These are phyloP conservation scores for Trachelus stipa DNA, from an alignment of 2,888 invertebrate species.

Conservation along the genomic window DNA sequence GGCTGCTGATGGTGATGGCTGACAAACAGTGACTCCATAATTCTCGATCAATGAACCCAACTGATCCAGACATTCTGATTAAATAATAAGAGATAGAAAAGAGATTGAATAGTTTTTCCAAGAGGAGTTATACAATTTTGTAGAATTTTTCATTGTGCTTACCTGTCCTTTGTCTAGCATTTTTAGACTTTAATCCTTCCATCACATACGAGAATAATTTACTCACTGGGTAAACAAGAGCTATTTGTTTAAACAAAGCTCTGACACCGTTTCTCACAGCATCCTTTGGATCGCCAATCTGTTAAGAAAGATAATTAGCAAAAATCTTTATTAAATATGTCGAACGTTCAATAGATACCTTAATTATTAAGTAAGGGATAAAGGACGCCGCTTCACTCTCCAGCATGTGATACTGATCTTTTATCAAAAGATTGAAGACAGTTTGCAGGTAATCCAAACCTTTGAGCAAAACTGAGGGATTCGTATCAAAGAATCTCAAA, in stretches of 20 bases:
- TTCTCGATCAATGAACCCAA: constrained; percentile 87
- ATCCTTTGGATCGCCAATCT: constrained; percentile 97
- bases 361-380: constrained; percentile 93
- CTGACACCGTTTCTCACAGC: constrained; percentile 91
- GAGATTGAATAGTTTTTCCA: not conserved
- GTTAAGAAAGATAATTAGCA: not conserved
- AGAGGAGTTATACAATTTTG: not conserved
- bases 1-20: constrained; percentile 82
- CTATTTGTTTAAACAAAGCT: constrained; percentile 85
- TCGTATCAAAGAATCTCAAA: constrained; percentile 97
- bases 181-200: constrained; percentile 97
- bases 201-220: constrained; percentile 91
- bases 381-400: constrained; percentile 94
- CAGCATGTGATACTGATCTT: constrained; percentile 85
- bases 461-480: constrained; percentile 95
- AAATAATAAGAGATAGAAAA: constrained; percentile 5
- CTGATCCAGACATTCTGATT: constrained; percentile 90
- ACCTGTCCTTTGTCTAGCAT: constrained; percentile 93
- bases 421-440: constrained; percentile 85
- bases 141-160: constrained; percentile 31
- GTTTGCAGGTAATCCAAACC: constrained; percentile 91
- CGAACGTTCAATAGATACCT: constrained; percentile 69
- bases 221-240: constrained; percentile 86
- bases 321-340: constrained; percentile 14
- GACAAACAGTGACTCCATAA: constrained; percentile 86